Base-by-base conservation (phyloP, 2,113 vertebrate genomes). In the Psittacula cyanocephala region DNA sequence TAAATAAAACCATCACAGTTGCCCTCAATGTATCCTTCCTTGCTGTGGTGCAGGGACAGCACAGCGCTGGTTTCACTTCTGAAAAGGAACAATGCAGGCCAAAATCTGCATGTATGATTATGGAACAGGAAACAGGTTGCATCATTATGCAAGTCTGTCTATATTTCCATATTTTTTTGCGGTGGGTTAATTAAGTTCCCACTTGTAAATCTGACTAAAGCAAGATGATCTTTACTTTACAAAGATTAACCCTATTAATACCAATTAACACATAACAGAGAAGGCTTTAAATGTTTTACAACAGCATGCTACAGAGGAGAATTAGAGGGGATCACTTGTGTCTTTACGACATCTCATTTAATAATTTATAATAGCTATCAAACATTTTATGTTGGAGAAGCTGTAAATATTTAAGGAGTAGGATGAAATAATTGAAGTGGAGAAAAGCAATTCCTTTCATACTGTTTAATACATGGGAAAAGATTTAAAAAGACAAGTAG, bases 171-270 rank as follows among this genome's bases (percentile, higher is more conserved):
- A 6, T 65, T 43, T 59, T 69, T 92, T 88, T 89, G 17, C 57
- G 31, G 50, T 86, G 18, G 5, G 46, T 92, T 91, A 96, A 96
- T 92, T 85, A 97, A 92, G 60, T 93, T 69, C 79, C 94, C 60
- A n/a, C 50, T 91, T 90, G 67, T 50, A 85, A 81, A 72, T 63
- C 86, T 96, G 81, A 79, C 81, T 93, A 87, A 69, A 97, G 82
- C 37, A 94, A 91, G 71, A 95, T 96, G 93, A 97, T 97, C 85
- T 95, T 83, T 95, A 57, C 64, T 94, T 96, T 83, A 57, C 72
- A 92, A 95, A 88, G 69, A 96, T 91, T 93, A 97, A 95, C 86
- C 78, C 89, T 92, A 95, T 95, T 97, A 94, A 94, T 95, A 95
- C 50, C 63, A 96, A 96, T 98, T 97, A 97, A 90, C 53, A 77